Base-by-base conservation (phyloP, 1,140 invertebrate genomes). In the Trachelipus rathkii region DNA sequence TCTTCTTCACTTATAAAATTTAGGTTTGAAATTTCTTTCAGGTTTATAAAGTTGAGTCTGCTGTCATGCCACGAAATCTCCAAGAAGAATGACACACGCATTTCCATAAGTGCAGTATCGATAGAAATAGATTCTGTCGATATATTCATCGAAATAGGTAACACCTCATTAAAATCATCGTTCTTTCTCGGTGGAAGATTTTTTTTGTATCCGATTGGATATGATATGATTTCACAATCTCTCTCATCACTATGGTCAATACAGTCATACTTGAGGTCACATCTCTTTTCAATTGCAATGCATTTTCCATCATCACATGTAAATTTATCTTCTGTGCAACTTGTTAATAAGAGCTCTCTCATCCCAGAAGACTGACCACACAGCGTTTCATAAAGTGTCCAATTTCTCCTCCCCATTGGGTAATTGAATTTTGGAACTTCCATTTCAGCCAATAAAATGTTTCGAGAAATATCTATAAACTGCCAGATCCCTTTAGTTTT, bases 241-340 rank as follows among this genome's bases (percentile, higher is more conserved):
- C 83, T 84, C 86, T 94, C 92, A 86, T 94, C 92, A 66, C 89
- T 90, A 72, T 87, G 86, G 82, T 92, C 91, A 19, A 82, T 82
- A 84, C 92, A 94, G 82, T 93, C 90, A 53, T 84, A 83, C n/a
- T 87, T 83, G 76, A 89, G 87, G 83, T 93, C 87, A 83, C 92
- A 93, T 23, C 84, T 81, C 10, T 81, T 79, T 13, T 83, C 78
- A 21, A 81, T 81, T 7, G 83, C 81, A 72, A 89, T 86, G 81
- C 88, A 89, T 50, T 78, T 77, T 13, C 83, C 88, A 81, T 76
- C 85, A 72, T 82, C 81, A 82, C 86, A 86, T 74, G 81, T 82
- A 82, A 86, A 85, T 83, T 87, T 84, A 43, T 77, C 69, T 11
- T 67, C 72, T 4, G n/a, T 23, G 68, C 78, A 79, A 0, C 71